These are phyloP conservation scores for Eledona agricola DNA, from an alignment of 2,888 invertebrate species.

Conservation along the genomic window DNA sequence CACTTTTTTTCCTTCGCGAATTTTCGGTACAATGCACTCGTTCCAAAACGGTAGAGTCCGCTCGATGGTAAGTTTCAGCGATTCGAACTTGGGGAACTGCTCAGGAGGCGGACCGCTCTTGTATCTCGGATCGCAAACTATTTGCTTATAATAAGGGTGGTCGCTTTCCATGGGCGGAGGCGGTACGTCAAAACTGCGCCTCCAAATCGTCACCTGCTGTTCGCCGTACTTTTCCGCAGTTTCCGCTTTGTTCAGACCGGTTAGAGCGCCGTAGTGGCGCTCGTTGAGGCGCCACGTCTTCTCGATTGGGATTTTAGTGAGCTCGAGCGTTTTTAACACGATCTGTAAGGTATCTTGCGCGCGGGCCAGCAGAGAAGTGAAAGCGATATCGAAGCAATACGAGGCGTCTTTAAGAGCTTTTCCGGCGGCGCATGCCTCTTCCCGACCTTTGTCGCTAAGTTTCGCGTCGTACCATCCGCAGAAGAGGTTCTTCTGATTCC, in stretches of 20 bases:
- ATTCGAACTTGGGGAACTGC: constrained; percentile 85
- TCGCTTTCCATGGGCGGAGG: constrained; percentile 83
- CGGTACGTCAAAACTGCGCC: constrained; percentile 82
- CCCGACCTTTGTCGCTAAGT: constrained; percentile 70
- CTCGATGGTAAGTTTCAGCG: constrained; percentile 81
- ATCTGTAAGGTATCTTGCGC: constrained; percentile 78
- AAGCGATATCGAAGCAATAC: constrained; percentile 79
- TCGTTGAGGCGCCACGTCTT: constrained; percentile 88
- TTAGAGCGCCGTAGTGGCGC: constrained; percentile 87
- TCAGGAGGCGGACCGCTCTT: constrained; percentile 73
- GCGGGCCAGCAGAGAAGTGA: constrained; percentile 81
- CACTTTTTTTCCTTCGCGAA: constrained; percentile 80
- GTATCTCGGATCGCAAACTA: constrained; percentile 80
- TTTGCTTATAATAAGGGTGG: constrained; percentile 78
- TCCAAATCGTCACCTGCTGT: constrained; percentile 80
- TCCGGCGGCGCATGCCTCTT: constrained; percentile 76
- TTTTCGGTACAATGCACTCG: constrained; percentile 78
- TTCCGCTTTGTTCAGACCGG: constrained; percentile 85
- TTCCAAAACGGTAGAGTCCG: constrained; percentile 90
- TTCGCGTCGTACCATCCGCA: constrained; percentile 71
- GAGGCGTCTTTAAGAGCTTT: constrained; percentile 76
- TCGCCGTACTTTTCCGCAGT: constrained; percentile 88
- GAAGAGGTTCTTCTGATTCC: constrained; percentile 69
- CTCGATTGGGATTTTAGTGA: constrained; percentile 72
- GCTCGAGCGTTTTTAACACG: constrained; percentile 73